Evolutionary conservation across 2,888 invertebrate species (phyloP), one percentile per base, ranked within the genome.

Genomic region (Proisotoma minuta): DNA sequence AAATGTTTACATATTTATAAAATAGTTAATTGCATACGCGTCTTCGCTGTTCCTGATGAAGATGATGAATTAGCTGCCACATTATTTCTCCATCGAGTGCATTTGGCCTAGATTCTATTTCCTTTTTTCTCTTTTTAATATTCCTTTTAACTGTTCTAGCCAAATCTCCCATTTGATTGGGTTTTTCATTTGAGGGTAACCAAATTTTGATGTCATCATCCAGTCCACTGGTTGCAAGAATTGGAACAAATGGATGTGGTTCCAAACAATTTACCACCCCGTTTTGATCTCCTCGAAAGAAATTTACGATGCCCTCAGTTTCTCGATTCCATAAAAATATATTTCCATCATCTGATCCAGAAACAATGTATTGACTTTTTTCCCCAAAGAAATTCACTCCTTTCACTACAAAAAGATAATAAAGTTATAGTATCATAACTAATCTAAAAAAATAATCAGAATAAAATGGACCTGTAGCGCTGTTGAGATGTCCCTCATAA

Each of bases 371-470:
- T 78, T 97, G 90, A 70, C 91, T 91, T 72, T 85, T 84, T 0
- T 93, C 90, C 0, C 97, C 97, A 79, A 91, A 96, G 81, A 91
- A 97, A 75, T 92, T 88, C 0, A 96, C 93, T 0, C 93, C 92
- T 78, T 96, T 96, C 63, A 94, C 85, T 84, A 75, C 22, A 79
- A 78, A 62, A 61, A 62, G 18, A 48, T 48, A n/a, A n/a, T 12
- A 15, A 48, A 18, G 18, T 10, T 15, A 10, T n/a, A 48, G 8
- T 20, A 47, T 47, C 40, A 52, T 47, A 57, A 26, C 39, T 3
- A 56, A 4, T 22, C 20, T 53, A 28, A 26, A 29, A 20, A 29
- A 29, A 18, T 49, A 29, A 49, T 48, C 10, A 3, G 15, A 40
- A 26, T 18, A 10, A 66, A 63, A 66, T 68, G 59, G 69, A 81